Percentiles rank a stretch among this genome's conserved stretches.
phyloP scores from a whole-genome alignment of 2,888 invertebrate species.

The Amphipyra tragopoginis region DNA sequence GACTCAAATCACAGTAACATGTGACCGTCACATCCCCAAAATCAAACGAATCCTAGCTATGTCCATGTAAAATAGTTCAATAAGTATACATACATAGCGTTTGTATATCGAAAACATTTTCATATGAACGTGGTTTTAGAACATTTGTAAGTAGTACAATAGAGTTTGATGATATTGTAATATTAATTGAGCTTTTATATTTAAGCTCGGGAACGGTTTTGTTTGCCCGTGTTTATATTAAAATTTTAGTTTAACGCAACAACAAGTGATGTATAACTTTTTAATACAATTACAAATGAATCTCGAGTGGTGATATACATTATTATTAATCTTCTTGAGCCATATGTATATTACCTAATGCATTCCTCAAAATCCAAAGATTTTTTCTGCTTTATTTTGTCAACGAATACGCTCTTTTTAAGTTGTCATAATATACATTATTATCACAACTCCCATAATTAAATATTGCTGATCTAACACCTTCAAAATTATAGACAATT shows the following conservation, averaged over 20 bases:
- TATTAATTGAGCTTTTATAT: constrained; percentile 59
- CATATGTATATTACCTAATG: no score
- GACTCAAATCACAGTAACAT: background rate
- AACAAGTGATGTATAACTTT: background rate
- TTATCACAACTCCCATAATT: no score
- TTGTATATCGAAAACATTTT: constrained; percentile 84
- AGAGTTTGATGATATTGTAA: constrained; percentile 61
- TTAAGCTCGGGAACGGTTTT: constrained; percentile 48
- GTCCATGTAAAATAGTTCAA: constrained; percentile 66
- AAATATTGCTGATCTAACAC: no score
- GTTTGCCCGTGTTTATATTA: constrained; percentile 11
- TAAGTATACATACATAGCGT: constrained; percentile 84
- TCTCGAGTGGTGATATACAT: no score
- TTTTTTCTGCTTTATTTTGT: no score
- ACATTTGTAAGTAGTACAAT: constrained; percentile 75
- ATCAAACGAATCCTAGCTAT: constrained; percentile 25
- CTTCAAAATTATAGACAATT: no score
- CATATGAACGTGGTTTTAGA: constrained; percentile 82
- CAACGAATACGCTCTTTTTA: no score
- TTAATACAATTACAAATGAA: no score
- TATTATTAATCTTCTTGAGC: no score
- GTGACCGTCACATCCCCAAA: constrained; percentile 1
- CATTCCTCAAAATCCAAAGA: no score
- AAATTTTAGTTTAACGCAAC: background rate
- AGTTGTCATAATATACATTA: no score